Base-by-base conservation (phyloP, 2,113 vertebrate species). In the Salminus brasiliensis region DNA sequence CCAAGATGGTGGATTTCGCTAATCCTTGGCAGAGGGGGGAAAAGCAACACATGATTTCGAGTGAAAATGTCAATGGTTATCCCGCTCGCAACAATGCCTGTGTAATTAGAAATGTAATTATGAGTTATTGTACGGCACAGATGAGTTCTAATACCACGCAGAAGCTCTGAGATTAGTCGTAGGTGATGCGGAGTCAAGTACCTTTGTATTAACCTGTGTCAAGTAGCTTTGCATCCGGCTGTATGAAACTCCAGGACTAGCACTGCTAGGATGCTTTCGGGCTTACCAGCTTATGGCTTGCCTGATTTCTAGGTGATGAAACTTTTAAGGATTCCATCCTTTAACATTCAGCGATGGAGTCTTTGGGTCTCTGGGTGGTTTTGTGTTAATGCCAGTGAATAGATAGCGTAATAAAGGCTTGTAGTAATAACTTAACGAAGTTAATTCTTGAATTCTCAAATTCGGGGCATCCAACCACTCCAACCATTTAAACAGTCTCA, bases 1-100 rank as follows among this genome's bases (percentile, higher is more conserved):
- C 84, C 86, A 79, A 83, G 84, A 80, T 84, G 82, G 81, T 85
- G 86, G 84, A 85, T 87, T 87, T 85, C 65, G 79, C 80, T 85
- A 87, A 87, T 87, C 84, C 86, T 84, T 87, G 79, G 82, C 80
- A 84, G 82, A 55, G 79, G 55, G 57, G 57, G 41, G 72, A 71
- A 84, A 80, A 82, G 74, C 76, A 74, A 73, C 84, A 81, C 74
- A 71, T 52, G 72, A 81, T 83, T 83, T 80, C 43, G 36, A 83
- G 86, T 74, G 86, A 85, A 87, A 87, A 87, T 87, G 86, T 87
- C 82, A 87, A 82, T 79, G 86, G 80, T 87, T 87, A 84, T 87
- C 85, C 80, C 65, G 78, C 74, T 59, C 16, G 74, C 63, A 81
- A 83, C 83, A 81, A 81, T 72, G 77, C 45, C 67, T 63, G 70